Base-by-base conservation (phyloP, 2,113 vertebrate species). In the Oncorhynchus kisutch region DNA sequence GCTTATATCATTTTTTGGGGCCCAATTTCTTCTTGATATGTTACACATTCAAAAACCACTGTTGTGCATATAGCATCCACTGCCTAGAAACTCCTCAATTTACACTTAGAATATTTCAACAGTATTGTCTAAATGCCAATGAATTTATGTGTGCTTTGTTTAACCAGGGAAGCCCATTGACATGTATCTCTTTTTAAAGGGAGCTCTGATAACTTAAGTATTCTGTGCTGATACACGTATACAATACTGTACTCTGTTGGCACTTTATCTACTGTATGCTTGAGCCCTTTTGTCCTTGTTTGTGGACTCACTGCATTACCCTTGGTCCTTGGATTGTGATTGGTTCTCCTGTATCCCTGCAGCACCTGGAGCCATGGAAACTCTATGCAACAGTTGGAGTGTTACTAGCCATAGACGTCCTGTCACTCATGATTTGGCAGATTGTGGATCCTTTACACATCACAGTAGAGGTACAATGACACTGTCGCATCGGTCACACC, bases 331-430 rank as follows among this genome's bases (percentile, higher is more conserved):
- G 76, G 72, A 84, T 75, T 81, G 48, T 57, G 25, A 74, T 67
- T 74, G 22, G 34, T 79, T 16, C 75, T 86, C 71, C 74, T 75
- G 62, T 82, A 64, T 86, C 80, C 27, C 88, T 90, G 88, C 91
- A 97, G 94, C 96, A 95, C 59, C 79, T 98, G 92, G 97, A 98
- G 80, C 96, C 96, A 2, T 98, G 97, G 97, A 98, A 98, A 88
- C 94, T 98, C 24, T 97, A 97, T 0, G 94, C 95, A 69, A 98
- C 97, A 0, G 96, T 97, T 48, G 95, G 95, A 22, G 91, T 97
- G 74, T 89, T 98, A 60, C 93, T 98, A 85, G 95, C 94, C 65
- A 88, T 97, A 67, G 96, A 98, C 5, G 84, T 98, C 78, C 87
- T 98, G 75, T 95, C 96, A 0, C 87, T 98, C 2, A 91, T 95